A percentile compares a stretch with the other conserved stretches of the same genome.
Conservation (phyloP, 2,113 vertebrate genomes). For the Oryzias curvinotus region DNA sequence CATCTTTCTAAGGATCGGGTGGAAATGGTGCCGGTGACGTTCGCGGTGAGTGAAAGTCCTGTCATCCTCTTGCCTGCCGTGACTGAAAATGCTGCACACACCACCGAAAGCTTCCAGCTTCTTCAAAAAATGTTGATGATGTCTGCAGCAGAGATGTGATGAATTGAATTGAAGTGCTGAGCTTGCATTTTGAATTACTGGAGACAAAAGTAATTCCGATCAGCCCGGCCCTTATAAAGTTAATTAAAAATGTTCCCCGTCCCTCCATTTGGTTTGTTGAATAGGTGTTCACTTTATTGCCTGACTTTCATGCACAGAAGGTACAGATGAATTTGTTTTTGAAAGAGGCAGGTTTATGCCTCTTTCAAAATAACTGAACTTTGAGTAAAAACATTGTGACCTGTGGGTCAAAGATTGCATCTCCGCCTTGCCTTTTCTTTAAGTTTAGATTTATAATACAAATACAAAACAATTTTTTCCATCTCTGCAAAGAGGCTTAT, state of each 20-base stretch:
- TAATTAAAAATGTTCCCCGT: neutral
- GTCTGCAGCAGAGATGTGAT: constrained; percentile 36
- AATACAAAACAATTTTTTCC: no score
- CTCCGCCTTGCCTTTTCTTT: no score
- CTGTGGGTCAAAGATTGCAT: no score
- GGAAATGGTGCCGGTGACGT: constrained; percentile 18
- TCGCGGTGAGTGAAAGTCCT: constrained; percentile 38
- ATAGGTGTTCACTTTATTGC: neutral
- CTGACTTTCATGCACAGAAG: neutral
- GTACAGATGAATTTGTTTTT: no score
- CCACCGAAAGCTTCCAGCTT: constrained; percentile 19
- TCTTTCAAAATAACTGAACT: no score
- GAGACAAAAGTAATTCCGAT: constrained; percentile 27
- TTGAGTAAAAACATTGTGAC: no score
- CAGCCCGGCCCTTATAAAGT: constrained; percentile 9
- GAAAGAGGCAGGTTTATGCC: no score
- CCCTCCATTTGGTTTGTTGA: constrained; percentile 14
- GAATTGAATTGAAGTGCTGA: constrained; percentile 6
- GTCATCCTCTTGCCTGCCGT: constrained; percentile 30
- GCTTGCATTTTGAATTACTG: constrained; percentile 20
- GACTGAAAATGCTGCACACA: neutral
- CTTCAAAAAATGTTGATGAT: constrained; percentile 12
- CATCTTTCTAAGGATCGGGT: constrained; percentile 5
- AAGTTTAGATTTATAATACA: no score
- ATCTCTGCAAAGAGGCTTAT: no score